Evolutionary conservation across 2,888 invertebrate genomes (phyloP).

Genomic region (Blastobasis adustella): DNA sequence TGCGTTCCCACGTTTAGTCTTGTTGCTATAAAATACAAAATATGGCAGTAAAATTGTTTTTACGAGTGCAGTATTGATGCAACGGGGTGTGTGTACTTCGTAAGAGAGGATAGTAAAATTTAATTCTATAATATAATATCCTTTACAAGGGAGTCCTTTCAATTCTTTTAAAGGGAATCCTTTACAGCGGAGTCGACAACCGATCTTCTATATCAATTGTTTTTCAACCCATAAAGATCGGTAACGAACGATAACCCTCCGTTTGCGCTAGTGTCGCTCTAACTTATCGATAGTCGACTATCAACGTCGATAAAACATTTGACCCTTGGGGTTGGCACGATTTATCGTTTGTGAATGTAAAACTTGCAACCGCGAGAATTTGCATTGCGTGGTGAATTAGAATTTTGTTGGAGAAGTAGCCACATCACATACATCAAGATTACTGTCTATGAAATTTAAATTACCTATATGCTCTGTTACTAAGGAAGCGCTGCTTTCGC

Average conservation of each 20-base stretch:
- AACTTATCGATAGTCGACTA: slow-evolving; percentile 41
- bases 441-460: slow-evolving; percentile 4
- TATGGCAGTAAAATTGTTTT: no score
- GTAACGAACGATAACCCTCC: slow-evolving; percentile 53
- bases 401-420: slow-evolving; percentile 19
- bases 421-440: slow-evolving; percentile 3
- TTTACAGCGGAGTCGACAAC: slow-evolving; percentile 25
- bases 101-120: slow-evolving; percentile 39
- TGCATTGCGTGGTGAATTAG: slow-evolving; percentile 39
- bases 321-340: slow-evolving; percentile 55
- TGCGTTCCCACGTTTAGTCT: no score
- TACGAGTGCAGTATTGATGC: no score
- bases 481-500: no score
- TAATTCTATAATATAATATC: slow-evolving; percentile 50
- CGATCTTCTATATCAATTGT: slow-evolving; percentile 43
- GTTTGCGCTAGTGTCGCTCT: slow-evolving; percentile 43
- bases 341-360: slow-evolving; percentile 54
- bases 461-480: background rate
- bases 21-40: no score
- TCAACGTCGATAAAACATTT: slow-evolving; percentile 55
- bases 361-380: slow-evolving; percentile 45
- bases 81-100: background rate
- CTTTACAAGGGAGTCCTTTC: slow-evolving; percentile 43
- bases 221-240: slow-evolving; percentile 57
- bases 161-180: no score